Conservation (phyloP, 2,888 invertebrate species). For the Taphrorychus bicolor region DNA sequence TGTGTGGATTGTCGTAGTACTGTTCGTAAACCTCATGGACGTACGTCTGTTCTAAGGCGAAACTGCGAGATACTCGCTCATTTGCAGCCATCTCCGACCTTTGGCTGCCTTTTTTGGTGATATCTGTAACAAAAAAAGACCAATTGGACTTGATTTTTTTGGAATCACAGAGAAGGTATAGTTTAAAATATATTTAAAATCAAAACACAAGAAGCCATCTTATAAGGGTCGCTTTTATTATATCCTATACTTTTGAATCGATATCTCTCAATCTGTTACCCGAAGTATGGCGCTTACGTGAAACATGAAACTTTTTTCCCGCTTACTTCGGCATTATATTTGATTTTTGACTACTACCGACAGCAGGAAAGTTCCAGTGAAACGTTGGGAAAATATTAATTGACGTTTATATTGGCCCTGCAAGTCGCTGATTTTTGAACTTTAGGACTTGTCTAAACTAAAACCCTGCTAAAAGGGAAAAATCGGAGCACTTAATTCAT, state of each 20-base stretch:
- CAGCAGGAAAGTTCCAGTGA: not conserved
- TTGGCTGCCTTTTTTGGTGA: not conserved
- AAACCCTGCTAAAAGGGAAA: no score
- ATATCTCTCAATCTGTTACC: not conserved
- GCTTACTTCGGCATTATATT: not conserved
- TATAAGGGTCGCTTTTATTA: no score
- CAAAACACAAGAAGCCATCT: no score
- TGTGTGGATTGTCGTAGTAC: constrained; percentile 71
- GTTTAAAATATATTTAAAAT: no score
- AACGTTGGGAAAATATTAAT: not conserved
- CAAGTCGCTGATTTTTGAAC: no score
- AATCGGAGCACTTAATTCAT: not conserved
- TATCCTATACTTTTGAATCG: no score
- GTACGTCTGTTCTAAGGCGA: constrained; percentile 86
- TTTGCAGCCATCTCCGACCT: constrained; percentile 51
- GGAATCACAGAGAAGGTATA: no score
- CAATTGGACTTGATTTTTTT: no score
- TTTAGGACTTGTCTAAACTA: no score
- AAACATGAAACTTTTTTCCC: not conserved
- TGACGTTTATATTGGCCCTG: no score
- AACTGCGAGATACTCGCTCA: constrained; percentile 74
- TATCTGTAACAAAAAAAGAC: not conserved
- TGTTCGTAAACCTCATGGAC: constrained; percentile 97
- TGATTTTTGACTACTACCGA: not conserved
- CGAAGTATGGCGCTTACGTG: not conserved